Base-by-base conservation (phyloP, 2,113 vertebrate genomes). In the Athene cunicularia region DNA sequence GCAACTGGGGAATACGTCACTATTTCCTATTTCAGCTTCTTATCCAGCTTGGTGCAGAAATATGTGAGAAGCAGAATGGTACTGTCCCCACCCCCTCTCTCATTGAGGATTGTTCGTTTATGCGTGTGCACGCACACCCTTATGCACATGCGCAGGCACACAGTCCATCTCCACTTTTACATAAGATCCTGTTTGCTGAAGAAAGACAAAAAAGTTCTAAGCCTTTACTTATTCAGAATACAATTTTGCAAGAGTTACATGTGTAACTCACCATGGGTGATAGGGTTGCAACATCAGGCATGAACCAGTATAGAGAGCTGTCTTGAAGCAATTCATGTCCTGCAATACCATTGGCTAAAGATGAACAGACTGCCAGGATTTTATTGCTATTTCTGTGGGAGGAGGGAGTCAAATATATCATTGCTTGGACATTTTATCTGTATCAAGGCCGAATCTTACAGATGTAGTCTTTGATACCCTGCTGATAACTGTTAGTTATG, bases 171-270 rank as follows among this genome's bases (percentile, higher is more conserved):
- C 49, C 49, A 13, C 43, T 62, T 83, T 63, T 67, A 67, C 9
- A 2, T 55, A 64, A 81, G 66, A 91, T 33, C 33, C 87, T 47
- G 28, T 39, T 82, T 62, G 4, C 81, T 49, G 47, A 87, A 74
- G 41, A 85, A 90, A 85, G 53, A 56, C 26, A 30, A 59, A 71
- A 75, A 75, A 21, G 7, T 80, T 81, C 68, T 63, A 80, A 79
- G 49, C 12, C 22, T 90, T 81, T 95, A 59, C 93, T 92, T 93
- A 62, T 79, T 80, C 77, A 66, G 73, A 87, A 59, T 24, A 63
- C 14, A 55, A 19, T 96, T 93, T 94, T 92, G 92, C 66, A 97
- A 87, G 32, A 50, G 33, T 67, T 87, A 43, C 39, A 52, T 35
- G 53, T 89, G 58, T 35, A 75, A 96, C 80, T 93, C 0, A 2